These are phyloP conservation scores for Neosilurus hyrtlii DNA, from an alignment of 2,797 vertebrate species.

Conservation along the genomic window DNA sequence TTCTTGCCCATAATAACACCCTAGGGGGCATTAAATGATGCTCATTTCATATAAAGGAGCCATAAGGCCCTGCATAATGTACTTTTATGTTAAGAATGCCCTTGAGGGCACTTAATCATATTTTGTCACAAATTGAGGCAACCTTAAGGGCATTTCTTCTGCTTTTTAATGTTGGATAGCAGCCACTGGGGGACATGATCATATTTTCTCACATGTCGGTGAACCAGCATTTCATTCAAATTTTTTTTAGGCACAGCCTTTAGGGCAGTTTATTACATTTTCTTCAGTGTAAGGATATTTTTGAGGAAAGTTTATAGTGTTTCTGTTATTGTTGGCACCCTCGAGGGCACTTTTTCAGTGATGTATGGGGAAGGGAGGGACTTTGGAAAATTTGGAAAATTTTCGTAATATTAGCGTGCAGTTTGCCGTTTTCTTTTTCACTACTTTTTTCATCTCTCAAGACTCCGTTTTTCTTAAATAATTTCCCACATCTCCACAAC, in stretches of 20 bases:
- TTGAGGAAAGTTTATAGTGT: background rate
- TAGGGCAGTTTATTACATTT: background rate
- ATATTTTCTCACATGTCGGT: too few relatives aligned
- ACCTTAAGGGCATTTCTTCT: background rate
- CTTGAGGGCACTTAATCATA: background rate
- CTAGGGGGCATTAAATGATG: background rate
- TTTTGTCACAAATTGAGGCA: background rate
- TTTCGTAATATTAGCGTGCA: background rate
- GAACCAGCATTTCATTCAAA: too few relatives aligned
- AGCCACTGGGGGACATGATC: too few relatives aligned
- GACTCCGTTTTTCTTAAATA: constrained; percentile 1
- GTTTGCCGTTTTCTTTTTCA: background rate
- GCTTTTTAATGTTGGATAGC: background rate
- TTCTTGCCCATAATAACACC: background rate
- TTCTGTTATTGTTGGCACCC: background rate
- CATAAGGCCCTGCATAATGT: background rate
- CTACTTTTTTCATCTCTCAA: background rate
- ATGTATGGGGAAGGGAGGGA: background rate
- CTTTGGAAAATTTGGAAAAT: too few relatives aligned
- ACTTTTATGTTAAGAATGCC: background rate
- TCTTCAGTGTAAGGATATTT: background rate
- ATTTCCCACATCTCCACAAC: constrained; percentile 10
- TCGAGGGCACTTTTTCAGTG: background rate
- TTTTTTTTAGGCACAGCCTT: background rate
- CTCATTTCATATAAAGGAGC: background rate